Base-by-base conservation (phyloP, 92 coral and sea anemone species). In the Porites cylindrica region DNA sequence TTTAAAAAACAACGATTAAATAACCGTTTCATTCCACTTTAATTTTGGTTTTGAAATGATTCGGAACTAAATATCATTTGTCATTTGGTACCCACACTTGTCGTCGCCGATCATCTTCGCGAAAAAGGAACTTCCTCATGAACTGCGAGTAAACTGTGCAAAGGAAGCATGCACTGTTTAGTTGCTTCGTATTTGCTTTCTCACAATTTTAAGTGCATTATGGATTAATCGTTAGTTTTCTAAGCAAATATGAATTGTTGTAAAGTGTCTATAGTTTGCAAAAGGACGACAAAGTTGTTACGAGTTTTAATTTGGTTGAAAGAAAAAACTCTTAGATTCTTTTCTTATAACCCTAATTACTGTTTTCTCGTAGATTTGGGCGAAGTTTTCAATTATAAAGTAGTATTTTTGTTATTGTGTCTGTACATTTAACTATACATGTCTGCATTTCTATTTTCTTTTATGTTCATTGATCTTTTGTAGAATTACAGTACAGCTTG, bases 151-250 rank as follows among this genome's bases (percentile, higher is more conserved):
- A 19, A 50, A 77, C 23, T 53, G 8, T 43, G 24, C 66, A 18
- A 43, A 60, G 82, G 66, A 79, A 63, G 38, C 26, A 9, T n/a
- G 51, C 51, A 6, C 16, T 21, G n/a, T 32, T 8, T 19, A 19
- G 16, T 38, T 64, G 38, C 8, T 38, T 79, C 72, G 50, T 79
- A 79, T 79, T 78, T 65, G 73, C 83, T 63, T 79, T 78, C 51
- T 3, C 17, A 9, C 72, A n/a, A 79, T 63, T 50, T 77, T 29
- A 79, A 64, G 83, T 72, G 61, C 72, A 79, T 79, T 79, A 64
- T 54, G 83, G 83, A 78, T 79, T 79, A 79, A 79, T 79, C 61
- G 67, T 24, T 79, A 64, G 82, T 64, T 79, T 79, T 50, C 63
- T 26, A 79, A 79, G 83, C 83, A 79, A 79, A 79, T 72, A 79